These are phyloP conservation scores for Ceryle rudis DNA, from an alignment of 2,797 vertebrate genomes.

Conservation along the genomic window DNA sequence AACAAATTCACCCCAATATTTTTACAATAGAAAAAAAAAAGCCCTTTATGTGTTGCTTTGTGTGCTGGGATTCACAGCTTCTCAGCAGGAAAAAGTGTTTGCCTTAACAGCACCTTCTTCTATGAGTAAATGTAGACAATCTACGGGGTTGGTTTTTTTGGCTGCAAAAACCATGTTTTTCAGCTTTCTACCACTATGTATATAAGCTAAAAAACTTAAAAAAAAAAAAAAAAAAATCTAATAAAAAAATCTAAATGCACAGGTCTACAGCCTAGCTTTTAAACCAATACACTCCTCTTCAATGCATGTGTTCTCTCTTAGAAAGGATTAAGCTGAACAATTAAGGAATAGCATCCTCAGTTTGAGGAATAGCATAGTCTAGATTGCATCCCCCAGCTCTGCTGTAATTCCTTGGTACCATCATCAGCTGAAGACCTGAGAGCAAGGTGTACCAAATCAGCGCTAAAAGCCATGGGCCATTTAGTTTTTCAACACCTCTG, in stretches of 20 bases:
- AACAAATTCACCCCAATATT: constrained; percentile 17
- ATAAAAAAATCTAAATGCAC: background rate
- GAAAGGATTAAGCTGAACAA: background rate
- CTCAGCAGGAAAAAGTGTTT: constrained; percentile 20
- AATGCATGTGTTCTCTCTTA: background rate
- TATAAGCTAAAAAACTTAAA: background rate
- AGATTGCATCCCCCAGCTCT: background rate
- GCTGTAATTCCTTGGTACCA: background rate
- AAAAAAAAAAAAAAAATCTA: background rate
- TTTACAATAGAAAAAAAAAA: constrained; percentile 36
- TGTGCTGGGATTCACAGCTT: constrained; percentile 31
- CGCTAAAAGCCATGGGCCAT: background rate
- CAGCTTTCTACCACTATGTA: background rate
- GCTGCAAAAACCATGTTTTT: constrained; percentile 1
- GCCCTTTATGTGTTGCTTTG: background rate
- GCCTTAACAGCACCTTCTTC: constrained; percentile 39
- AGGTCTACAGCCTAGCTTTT: background rate
- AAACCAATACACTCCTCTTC: background rate
- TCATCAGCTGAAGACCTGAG: background rate
- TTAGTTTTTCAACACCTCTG: background rate
- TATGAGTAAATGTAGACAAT: constrained; percentile 17
- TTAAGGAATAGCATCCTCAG: background rate
- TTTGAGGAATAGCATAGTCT: background rate
- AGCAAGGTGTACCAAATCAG: background rate
- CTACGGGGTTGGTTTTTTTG: constrained; percentile 12